Evolutionary conservation across 2,888 invertebrate genomes (phyloP).

Genomic region (Eupithecia pulchellata): DNA sequence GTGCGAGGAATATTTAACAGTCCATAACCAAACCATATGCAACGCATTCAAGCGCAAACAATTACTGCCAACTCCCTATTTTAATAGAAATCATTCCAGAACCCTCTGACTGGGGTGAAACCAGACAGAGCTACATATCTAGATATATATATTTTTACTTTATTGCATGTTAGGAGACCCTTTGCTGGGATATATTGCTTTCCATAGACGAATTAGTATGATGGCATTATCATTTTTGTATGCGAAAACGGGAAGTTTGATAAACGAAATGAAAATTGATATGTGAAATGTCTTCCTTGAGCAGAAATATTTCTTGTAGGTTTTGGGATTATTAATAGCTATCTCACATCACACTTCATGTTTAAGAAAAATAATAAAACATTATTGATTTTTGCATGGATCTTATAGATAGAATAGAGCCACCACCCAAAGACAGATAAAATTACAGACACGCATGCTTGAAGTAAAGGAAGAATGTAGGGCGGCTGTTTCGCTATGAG

Average conservation of each 20-base stretch:
- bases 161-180: constrained; percentile 32
- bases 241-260: not conserved
- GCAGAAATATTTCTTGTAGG: too few species aligned
- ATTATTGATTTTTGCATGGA: too few species aligned
- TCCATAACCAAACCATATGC: constrained; percentile 5
- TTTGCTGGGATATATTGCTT: not conserved
- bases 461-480: too few species aligned
- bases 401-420: too few species aligned
- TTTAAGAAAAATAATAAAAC: too few species aligned
- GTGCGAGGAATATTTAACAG: constrained; percentile 17
- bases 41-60: constrained; percentile 8
- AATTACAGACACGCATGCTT: too few species aligned
- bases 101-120: constrained; percentile 45
- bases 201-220: constrained; percentile 7
- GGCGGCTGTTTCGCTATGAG: too few species aligned
- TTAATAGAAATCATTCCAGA: constrained; percentile 46
- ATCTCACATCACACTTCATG: too few species aligned
- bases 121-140: constrained; percentile 43
- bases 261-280: not conserved
- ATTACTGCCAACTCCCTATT: constrained; percentile 37
- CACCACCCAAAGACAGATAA: too few species aligned
- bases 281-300: not conserved
- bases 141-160: constrained; percentile 29
- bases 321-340: too few species aligned
- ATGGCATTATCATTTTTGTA: constrained; percentile 2